Evolutionary conservation across 2,797 vertebrate species (phyloP).

Genomic region (Gallirallus australis): DNA sequence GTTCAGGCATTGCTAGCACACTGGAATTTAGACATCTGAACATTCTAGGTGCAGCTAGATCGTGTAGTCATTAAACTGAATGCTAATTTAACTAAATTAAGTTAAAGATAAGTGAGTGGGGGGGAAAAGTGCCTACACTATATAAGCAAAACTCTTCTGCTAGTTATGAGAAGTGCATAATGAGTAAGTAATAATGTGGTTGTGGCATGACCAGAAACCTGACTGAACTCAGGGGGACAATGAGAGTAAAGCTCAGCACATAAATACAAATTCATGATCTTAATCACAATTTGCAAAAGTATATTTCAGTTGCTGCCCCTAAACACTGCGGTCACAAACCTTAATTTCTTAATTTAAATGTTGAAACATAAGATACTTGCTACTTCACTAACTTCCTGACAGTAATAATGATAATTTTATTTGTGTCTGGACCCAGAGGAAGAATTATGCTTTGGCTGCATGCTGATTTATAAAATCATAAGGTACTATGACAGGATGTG

Average conservation of each 20-base stretch:
- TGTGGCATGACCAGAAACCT: not conserved
- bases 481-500: not conserved
- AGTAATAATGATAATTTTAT: not conserved
- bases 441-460: not conserved
- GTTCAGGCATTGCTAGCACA: not conserved
- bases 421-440: not conserved
- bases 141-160: not conserved
- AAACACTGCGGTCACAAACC: not conserved
- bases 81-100: not conserved
- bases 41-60: not conserved
- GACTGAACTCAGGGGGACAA: not conserved
- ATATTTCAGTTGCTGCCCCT: not conserved
- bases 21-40: not conserved
- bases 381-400: not conserved
- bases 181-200: not conserved
- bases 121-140: not conserved
- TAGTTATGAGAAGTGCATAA: not conserved
- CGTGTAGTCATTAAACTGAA: not conserved
- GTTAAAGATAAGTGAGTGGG: not conserved
- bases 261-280: not conserved
- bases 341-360: not conserved
- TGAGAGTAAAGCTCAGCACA: fast-evolving
- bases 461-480: not conserved
- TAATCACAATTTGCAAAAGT: not conserved
- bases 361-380: not conserved